Percentiles rank a stretch among this genome's conserved stretches.
phyloP scores from a whole-genome alignment of 2,113 vertebrate genomes.

The Sturnus vulgaris region DNA sequence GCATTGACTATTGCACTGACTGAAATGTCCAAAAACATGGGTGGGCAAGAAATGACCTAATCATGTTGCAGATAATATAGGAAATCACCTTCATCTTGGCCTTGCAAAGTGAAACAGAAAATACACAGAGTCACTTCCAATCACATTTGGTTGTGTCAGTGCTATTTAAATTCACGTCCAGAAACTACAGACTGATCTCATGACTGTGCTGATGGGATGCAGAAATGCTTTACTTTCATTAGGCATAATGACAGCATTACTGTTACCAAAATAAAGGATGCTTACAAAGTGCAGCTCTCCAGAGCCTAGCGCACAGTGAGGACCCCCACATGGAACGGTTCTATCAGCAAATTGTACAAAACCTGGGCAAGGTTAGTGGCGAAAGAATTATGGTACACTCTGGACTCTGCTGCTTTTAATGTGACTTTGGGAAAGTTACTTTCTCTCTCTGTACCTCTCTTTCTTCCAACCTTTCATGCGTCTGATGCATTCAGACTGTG shows the following conservation, averaged over 20 bases:
- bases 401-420: background rate
- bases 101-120: background rate
- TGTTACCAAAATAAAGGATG: background rate
- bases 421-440: background rate
- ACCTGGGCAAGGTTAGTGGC: background rate
- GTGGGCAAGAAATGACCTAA: background rate
- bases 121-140: conserved; percentile 2
- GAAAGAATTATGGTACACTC: background rate
- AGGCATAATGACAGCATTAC: background rate
- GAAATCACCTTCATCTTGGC: background rate
- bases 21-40: background rate
- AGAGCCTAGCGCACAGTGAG: fast-evolving
- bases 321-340: background rate
- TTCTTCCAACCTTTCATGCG: background rate
- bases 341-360: background rate
- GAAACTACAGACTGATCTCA: background rate
- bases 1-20: background rate
- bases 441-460: background rate
- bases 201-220: background rate
- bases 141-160: background rate
- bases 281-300: background rate
- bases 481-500: background rate
- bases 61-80: background rate
- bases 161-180: conserved; percentile 6
- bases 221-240: background rate